Evolutionary conservation across 2,113 vertebrate genomes (phyloP), one percentile per base, ranked within the genome.

Genomic region (Salvelinus fontinalis): DNA sequence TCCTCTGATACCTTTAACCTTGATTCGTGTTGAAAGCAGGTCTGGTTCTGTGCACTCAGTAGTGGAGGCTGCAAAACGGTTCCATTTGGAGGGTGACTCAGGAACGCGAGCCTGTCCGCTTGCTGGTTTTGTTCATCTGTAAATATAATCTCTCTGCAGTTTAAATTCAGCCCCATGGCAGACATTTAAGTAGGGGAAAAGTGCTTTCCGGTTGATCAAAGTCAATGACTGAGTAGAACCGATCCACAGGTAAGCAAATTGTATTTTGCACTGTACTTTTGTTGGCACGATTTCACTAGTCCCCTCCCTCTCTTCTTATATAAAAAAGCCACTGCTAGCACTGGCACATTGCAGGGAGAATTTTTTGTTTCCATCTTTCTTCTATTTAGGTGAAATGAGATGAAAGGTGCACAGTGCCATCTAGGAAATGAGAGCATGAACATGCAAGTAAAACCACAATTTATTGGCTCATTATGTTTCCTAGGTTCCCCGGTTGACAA

Each of bases 11-110:
- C 29, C 29, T 72, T 76, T 65, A 34, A 60, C 69, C 77, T 54
- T 83, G 81, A 89, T 81, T 83, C 72, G 82, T 83, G 78, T 44
- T 83, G 81, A 87, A 84, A 86, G 84, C 75, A 73, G 72, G 79
- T 67, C 79, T 67, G 57, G 48, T 39, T 26, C 60, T 39, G 60
- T 70, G 27, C 75, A 54, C 75, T 76, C 74, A 81, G 79, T 48
- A 73, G 81, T 77, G 64, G 67, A 66, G 76, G 78, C 69, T 81
- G 81, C 62, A 82, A 83, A 87, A 82, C 16, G 74, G 65, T 86
- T 87, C 81, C 78, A 87, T 87, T 89, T 79, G 83, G 79, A 75
- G 74, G 49, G 59, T n/a, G 9, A 22, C 74, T 71, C 68, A 69
- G 67, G 76, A 82, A 81, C 57, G 77, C 39, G 64, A 82, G 29